A percentile compares a stretch with the other conserved stretches of the same genome.
Conservation (phyloP, 2,113 vertebrate genomes). For the Leptodactylus fuscus region DNA sequence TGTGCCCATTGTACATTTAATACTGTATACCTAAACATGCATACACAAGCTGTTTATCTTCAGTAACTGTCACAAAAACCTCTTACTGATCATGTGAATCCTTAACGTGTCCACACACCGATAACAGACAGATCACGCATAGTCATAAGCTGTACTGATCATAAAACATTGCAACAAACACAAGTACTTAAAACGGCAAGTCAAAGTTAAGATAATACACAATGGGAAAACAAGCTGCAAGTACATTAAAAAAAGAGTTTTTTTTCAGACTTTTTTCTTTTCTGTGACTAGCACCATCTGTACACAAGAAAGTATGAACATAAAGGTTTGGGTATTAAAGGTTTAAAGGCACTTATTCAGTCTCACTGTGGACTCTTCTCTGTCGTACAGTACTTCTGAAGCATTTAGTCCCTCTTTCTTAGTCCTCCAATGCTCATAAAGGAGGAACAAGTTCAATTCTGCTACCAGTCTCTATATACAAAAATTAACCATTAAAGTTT, state of each 20-base stretch:
- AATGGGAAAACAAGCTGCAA: constrained; percentile 78
- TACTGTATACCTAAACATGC: constrained; percentile 60
- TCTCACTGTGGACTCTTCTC: constrained; percentile 70
- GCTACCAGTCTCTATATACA: constrained; percentile 77
- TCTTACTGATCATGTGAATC: constrained; percentile 49
- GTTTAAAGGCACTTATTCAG: constrained; percentile 97
- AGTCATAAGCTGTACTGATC: constrained; percentile 81
- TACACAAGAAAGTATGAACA: constrained; percentile 84
- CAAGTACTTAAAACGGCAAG: constrained; percentile 84
- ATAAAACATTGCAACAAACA: constrained; percentile 88
- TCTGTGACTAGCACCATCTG: constrained; percentile 88
- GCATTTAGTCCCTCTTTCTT: constrained; percentile 64
- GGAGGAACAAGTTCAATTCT: constrained; percentile 67
- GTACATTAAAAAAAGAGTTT: constrained; percentile 72
- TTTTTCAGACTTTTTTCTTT: constrained; percentile 67
- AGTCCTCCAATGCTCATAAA: constrained; percentile 65
- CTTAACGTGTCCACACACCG: constrained; percentile 80
- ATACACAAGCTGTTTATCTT: constrained; percentile 55
- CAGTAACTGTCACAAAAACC: constrained; percentile 54
- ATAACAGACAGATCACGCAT: constrained; percentile 83
- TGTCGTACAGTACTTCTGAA: constrained; percentile 65
- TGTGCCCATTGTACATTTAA: constrained; percentile 61
- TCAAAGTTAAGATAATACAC: constrained; percentile 81
- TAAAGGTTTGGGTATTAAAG: constrained; percentile 84
- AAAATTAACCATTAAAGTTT: constrained; percentile 71